phyloP scores from a whole-genome alignment of 2,888 invertebrate species.

The Agrilus biguttatus region DNA sequence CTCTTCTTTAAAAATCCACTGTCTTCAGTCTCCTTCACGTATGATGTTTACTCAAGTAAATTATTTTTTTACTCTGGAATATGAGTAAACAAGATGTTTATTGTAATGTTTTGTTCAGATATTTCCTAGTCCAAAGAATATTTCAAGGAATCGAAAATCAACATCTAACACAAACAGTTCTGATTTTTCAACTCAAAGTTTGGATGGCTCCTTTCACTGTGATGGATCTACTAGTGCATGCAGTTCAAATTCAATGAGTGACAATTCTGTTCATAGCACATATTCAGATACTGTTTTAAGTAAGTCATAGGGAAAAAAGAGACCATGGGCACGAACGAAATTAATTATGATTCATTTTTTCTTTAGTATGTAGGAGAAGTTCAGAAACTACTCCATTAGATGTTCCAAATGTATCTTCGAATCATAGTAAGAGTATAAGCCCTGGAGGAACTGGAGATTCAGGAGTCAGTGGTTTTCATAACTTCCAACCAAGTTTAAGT shows the following conservation, averaged over 20 bases:
- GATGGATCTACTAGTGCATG: slow-evolving; percentile 23
- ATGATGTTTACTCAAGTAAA: slow-evolving; percentile 37
- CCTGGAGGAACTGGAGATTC: slow-evolving; percentile 22
- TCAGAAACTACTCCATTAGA: slow-evolving; percentile 15
- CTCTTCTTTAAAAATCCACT: slow-evolving; percentile 73
- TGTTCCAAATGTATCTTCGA: slow-evolving; percentile 9
- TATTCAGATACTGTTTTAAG: slow-evolving; percentile 25
- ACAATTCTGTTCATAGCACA: slow-evolving; percentile 23
- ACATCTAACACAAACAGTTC: slow-evolving; percentile 17
- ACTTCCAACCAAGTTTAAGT: too few species aligned
- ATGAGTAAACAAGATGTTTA: slow-evolving; percentile 7
- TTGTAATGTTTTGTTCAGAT: slow-evolving; percentile 13
- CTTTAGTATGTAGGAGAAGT: slow-evolving; percentile 18
- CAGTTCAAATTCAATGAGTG: slow-evolving; percentile 23
- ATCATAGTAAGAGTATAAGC: slow-evolving; percentile 11
- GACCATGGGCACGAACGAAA: not conserved
- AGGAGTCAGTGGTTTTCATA: slow-evolving; percentile 20
- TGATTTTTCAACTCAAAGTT: slow-evolving; percentile 15
- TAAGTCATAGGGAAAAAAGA: slow-evolving; percentile 6
- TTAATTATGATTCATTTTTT: not conserved
- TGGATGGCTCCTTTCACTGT: slow-evolving; percentile 21
- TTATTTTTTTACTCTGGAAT: slow-evolving; percentile 3
- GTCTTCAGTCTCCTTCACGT: slow-evolving; percentile 30
- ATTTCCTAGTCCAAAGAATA: slow-evolving; percentile 23
- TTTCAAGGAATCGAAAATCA: slow-evolving; percentile 14